A percentile compares a stretch with the other conserved stretches of the same genome.
These are phyloP conservation scores for Melanogrammus aeglefinus DNA, from an alignment of 2,797 vertebrate species.

Conservation along the genomic window DNA sequence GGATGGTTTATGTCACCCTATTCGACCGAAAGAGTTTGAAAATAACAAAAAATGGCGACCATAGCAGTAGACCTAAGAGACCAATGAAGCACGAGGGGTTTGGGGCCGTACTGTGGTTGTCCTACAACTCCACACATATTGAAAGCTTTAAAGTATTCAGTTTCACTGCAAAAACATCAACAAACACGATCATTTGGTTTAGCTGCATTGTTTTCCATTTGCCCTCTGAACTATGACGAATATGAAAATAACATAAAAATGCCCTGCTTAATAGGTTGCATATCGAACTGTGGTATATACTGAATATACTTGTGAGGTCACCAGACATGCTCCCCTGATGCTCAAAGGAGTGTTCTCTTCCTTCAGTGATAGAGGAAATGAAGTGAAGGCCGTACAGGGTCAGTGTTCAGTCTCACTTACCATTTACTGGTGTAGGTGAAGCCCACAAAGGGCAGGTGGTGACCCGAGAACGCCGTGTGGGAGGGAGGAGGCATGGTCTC, in stretches of 20 bases:
- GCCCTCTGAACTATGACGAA: too few relatives aligned
- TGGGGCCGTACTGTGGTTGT: not conserved
- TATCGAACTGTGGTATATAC: not conserved
- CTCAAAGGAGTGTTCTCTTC: not conserved
- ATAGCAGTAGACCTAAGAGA: not conserved
- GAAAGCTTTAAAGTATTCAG: not conserved
- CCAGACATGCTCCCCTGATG: not conserved
- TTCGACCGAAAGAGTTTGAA: not conserved
- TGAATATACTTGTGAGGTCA: not conserved
- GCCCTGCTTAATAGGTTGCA: not conserved
- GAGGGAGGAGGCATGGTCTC: constrained; percentile 96
- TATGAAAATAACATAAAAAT: too few relatives aligned
- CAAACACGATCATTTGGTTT: not conserved
- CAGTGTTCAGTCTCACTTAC: constrained; percentile 73
- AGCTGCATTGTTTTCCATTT: not conserved
- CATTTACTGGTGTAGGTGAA: constrained; percentile 99
- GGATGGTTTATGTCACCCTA: not conserved
- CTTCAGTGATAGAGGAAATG: not conserved
- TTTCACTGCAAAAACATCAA: not conserved
- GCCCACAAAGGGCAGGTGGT: constrained; percentile 95
- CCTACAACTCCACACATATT: not conserved
- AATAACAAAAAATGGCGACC: not conserved
- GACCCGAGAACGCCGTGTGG: constrained; percentile 96
- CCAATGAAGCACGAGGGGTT: not conserved
- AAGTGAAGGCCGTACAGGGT: too few relatives aligned